Evolutionary conservation across 2,797 vertebrate genomes (phyloP).

Genomic region (Parotocinclus haroldoi): DNA sequence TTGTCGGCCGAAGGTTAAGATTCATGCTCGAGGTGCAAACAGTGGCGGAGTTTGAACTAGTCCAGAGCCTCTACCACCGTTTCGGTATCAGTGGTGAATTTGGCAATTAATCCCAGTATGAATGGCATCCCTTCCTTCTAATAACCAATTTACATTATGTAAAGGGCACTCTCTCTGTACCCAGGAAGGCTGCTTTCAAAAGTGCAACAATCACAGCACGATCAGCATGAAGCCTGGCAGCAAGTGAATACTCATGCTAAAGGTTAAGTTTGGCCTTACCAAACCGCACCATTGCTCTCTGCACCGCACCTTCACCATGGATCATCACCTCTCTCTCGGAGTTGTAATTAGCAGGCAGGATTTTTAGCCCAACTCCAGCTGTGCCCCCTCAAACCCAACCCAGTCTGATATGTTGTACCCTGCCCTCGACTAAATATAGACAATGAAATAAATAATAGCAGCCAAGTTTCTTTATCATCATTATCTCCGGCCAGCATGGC

Average conservation of each 20-base stretch:
- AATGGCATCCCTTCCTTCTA: not conserved
- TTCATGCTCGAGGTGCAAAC: too few relatives aligned
- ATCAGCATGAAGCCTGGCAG: constrained; percentile 23
- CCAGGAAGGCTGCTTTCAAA: not conserved
- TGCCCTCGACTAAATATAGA: constrained; percentile 18
- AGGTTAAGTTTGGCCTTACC: constrained; percentile 18
- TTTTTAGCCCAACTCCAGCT: not conserved
- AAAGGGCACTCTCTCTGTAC: not conserved
- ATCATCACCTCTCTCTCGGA: constrained; percentile 7
- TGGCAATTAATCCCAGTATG: not conserved
- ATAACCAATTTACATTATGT: not conserved
- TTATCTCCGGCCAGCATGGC: constrained; percentile 1
- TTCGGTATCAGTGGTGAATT: too few relatives aligned
- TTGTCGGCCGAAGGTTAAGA: too few relatives aligned
- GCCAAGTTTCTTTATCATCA: constrained; percentile 9
- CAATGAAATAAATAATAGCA: constrained; percentile 13
- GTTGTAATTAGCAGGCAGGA: constrained; percentile 13
- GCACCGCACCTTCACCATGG: constrained; percentile 5
- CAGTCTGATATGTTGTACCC: not conserved
- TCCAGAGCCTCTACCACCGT: too few relatives aligned
- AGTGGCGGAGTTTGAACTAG: too few relatives aligned
- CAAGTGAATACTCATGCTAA: constrained; percentile 6
- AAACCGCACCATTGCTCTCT: not conserved
- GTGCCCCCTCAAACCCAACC: not conserved
- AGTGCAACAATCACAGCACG: not conserved